Conservation (phyloP, 37 sponge, comb jelly and placozoan genomes). For the Sycon ciliatum region DNA sequence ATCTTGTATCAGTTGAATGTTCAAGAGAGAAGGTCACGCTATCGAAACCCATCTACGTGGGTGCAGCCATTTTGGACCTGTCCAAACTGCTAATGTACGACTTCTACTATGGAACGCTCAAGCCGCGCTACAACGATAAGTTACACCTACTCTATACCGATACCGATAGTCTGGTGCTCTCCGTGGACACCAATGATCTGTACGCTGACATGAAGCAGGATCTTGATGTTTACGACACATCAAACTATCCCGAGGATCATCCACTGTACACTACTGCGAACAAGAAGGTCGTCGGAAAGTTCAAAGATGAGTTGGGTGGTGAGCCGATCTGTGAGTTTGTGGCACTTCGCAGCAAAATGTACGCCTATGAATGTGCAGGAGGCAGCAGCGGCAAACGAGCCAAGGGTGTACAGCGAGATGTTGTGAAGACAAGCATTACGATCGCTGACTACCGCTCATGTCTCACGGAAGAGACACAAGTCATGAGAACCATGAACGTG, state of each 20-base stretch:
- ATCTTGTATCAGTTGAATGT: no score
- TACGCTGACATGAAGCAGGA: no score
- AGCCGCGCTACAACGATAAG: no score
- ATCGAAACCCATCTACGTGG: constrained; percentile 11
- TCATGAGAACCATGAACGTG: neutral
- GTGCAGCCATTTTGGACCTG: constrained; percentile 14
- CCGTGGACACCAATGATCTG: no score
- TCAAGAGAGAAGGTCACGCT: no score
- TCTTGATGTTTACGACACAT: neutral
- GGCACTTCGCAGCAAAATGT: constrained; percentile 16
- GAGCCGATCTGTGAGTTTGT: neutral
- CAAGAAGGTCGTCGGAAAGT: constrained; percentile 2
- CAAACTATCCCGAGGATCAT: neutral
- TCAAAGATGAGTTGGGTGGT: constrained; percentile 14
- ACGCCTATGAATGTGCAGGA: no score
- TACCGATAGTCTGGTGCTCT: no score
- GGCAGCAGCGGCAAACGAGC: no score
- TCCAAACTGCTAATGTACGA: constrained; percentile 17
- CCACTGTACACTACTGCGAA: neutral
- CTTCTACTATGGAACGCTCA: constrained; percentile 12
- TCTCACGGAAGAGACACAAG: neutral
- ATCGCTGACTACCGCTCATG: neutral
- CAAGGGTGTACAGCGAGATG: no score
- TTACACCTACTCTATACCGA: no score
- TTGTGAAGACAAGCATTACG: neutral